Conservation (phyloP, 1,140 invertebrate genomes). For the Drosophila ironensis region DNA sequence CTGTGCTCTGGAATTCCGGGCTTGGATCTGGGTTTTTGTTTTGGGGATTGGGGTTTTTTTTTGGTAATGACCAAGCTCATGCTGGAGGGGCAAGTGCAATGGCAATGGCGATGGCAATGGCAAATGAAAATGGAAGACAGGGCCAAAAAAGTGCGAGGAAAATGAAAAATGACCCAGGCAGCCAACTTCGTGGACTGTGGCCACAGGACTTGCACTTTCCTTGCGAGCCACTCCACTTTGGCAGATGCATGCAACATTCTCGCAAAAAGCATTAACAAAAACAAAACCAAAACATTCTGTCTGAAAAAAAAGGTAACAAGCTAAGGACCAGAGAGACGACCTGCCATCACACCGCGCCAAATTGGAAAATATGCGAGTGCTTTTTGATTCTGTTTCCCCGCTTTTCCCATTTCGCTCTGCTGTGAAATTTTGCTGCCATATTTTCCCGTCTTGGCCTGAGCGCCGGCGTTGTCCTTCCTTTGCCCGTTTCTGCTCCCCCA, state of each 20-base stretch:
- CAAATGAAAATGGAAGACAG: neutral
- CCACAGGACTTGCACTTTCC: neutral
- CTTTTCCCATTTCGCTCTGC: neutral
- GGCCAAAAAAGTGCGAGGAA: too few species aligned
- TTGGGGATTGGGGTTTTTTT: too few species aligned
- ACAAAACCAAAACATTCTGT: neutral
- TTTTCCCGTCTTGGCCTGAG: too few species aligned
- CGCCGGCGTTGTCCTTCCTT: slow-evolving; percentile 4
- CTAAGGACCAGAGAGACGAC: neutral
- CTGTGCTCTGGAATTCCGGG: too few species aligned
- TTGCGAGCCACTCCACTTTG: neutral
- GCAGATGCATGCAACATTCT: neutral
- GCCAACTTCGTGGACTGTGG: too few species aligned
- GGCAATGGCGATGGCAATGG: too few species aligned
- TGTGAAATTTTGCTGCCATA: neutral
- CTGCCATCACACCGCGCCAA: slow-evolving; percentile 35
- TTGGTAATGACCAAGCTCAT: too few species aligned
- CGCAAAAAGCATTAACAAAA: neutral
- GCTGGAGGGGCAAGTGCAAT: too few species aligned
- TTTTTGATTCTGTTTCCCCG: slow-evolving; percentile 33
- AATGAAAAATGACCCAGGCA: neutral
- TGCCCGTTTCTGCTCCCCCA: slow-evolving; percentile 36
- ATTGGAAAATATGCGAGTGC: slow-evolving; percentile 78
- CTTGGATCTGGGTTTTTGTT: too few species aligned
- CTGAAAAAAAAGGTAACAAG: neutral